Base-by-base conservation (phyloP, 2,888 invertebrate genomes). In the Hypselothyrea guttata region DNA sequence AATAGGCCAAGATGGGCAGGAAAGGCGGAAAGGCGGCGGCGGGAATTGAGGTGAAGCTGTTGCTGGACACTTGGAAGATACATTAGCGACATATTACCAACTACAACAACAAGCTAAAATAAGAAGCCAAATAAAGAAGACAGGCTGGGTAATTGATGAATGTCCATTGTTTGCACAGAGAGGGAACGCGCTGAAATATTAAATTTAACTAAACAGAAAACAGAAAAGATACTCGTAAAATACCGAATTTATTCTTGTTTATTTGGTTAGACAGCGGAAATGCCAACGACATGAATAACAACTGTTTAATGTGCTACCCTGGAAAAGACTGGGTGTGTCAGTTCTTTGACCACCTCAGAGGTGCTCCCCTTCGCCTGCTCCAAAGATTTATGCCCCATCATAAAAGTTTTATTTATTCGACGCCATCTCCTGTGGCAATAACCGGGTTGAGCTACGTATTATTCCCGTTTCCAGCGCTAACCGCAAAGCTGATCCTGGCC, bases 171-270 rank as follows among this genome's bases (percentile, higher is more conserved):
- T 56, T 62, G 57, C 38, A 37, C 49, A 56, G 16, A n/a, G 28
- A 31, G 31, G 30, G 18, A 12, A 35, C 2, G 11, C 16, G 31
- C 7, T 55, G 11, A 34, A 8, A 44, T 8, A 27, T 1, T 12
- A 13, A 27, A 45, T 9, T 4, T 4, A 48, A 9, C 22, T 48
- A 27, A 53, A 49, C 48, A 56, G 49, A 48, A 60, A 47, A 48
- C 54, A 22, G 1, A 35, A 35, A 35, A 8, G 15, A 56, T 45
- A 58, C 52, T 53, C 75, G 63, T 75, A 79, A 77, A 76, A 66
- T 76, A 68, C 74, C 64, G 66, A 79, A 69, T 74, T 76, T 79
- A 79, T 77, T 69, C 74, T 64, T 57, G 75, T 68, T 71, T 64
- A 71, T 75, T 75, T 71, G 59, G 47, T 65, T 61, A 56, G 71